Percentiles rank a stretch among this genome's conserved stretches.
Evolutionary conservation across 2,888 invertebrate genomes (phyloP).

Genomic region (Hypomecis punctinalis): DNA sequence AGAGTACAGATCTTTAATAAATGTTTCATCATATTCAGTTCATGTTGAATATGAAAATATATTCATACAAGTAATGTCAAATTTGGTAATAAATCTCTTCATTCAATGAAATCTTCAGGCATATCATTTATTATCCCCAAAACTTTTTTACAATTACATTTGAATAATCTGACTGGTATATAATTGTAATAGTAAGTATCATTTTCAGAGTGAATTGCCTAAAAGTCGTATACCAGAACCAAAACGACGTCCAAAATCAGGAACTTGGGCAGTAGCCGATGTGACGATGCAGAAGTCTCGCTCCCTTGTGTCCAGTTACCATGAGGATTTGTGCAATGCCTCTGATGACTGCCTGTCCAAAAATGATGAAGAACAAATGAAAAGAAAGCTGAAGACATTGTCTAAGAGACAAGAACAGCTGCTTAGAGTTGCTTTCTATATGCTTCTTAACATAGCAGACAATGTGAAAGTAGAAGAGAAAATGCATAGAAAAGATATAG

Average conservation of each 20-base stretch:
- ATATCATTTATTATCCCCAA: too few species aligned
- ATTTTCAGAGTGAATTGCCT: conserved; percentile 86
- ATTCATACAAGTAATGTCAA: too few species aligned
- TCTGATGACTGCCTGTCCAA: conserved; percentile 78
- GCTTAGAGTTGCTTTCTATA: conserved; percentile 95
- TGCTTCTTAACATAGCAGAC: conserved; percentile 97
- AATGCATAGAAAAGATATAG: conserved; percentile 97
- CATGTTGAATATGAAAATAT: too few species aligned
- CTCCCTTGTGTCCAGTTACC: conserved; percentile 88
- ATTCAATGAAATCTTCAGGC: too few species aligned
- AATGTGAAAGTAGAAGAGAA: conserved; percentile 98
- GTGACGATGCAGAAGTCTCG: conserved; percentile 84
- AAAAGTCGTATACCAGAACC: conserved; percentile 90
- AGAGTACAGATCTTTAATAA: too few species aligned
- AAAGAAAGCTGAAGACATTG: conserved; percentile 90
- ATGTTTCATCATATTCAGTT: too few species aligned
- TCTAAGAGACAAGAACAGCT: conserved; percentile 97
- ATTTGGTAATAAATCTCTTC: too few species aligned
- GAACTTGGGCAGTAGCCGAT: conserved; percentile 87
- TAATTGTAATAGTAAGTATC: neutral
- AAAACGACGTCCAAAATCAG: conserved; percentile 90
- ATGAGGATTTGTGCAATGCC: conserved; percentile 86
- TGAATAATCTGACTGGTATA: too few species aligned
- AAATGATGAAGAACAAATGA: conserved; percentile 91
- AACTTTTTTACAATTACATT: too few species aligned